A percentile compares a stretch with the other conserved stretches of the same genome.
phyloP scores from a whole-genome alignment of 1,140 invertebrate species.

The Glossosoma conforme region DNA sequence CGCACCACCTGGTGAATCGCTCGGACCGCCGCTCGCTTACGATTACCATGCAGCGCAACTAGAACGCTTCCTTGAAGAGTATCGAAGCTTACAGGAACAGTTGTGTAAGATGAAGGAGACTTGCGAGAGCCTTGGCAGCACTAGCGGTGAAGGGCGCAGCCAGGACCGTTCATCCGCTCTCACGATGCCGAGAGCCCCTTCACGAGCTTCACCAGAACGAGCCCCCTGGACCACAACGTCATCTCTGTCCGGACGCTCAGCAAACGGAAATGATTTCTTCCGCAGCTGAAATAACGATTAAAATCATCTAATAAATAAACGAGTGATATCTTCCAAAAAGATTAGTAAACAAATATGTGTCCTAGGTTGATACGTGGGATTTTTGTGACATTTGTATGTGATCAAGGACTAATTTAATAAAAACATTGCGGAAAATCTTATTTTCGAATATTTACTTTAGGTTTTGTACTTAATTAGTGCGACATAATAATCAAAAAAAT shows the following conservation, averaged over 20 bases:
- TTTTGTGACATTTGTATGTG: too few species aligned
- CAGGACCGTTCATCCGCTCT: slow-evolving; percentile 47
- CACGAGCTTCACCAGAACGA: slow-evolving; percentile 34
- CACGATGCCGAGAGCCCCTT: slow-evolving; percentile 33
- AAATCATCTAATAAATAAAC: too few species aligned
- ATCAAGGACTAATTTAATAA: too few species aligned
- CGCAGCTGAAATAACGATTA: slow-evolving; percentile 29
- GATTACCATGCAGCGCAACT: slow-evolving; percentile 72
- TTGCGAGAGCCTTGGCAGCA: slow-evolving; percentile 58
- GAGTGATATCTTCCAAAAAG: too few species aligned
- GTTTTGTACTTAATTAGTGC: too few species aligned
- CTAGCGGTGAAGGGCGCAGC: slow-evolving; percentile 36
- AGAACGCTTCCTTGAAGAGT: slow-evolving; percentile 71
- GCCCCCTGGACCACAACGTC: slow-evolving; percentile 16
- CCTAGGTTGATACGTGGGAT: too few species aligned
- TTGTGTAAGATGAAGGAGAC: slow-evolving; percentile 72
- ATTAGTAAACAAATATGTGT: too few species aligned
- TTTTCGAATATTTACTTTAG: too few species aligned
- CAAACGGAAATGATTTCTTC: slow-evolving; percentile 25
- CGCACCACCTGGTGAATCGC: slow-evolving; percentile 37
- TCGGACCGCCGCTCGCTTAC: slow-evolving; percentile 55
- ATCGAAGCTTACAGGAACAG: slow-evolving; percentile 67
- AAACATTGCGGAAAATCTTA: too few species aligned
- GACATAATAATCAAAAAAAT: too few species aligned
- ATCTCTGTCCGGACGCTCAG: slow-evolving; percentile 15